Conservation (phyloP, 2,113 vertebrate species). For the Circaetus gallicus region DNA sequence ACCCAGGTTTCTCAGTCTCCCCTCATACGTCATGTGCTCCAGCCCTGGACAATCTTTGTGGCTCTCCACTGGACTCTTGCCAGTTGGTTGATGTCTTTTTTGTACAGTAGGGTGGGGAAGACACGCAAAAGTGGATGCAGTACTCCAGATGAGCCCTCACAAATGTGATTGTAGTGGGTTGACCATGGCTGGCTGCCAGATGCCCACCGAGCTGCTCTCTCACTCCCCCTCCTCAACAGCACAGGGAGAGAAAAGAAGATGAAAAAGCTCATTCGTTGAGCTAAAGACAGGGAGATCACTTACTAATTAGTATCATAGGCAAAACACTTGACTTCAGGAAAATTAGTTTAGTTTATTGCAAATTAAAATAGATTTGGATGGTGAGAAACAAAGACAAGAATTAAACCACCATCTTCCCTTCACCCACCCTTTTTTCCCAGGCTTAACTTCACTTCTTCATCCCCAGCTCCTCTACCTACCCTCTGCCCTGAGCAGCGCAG, state of each 20-base stretch:
- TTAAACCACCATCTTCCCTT: neutral
- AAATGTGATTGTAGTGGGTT: neutral
- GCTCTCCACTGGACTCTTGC: neutral
- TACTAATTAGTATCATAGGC: neutral
- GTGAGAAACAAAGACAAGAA: neutral
- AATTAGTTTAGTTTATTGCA: neutral
- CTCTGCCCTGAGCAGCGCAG: neutral
- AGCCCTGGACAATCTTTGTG: neutral
- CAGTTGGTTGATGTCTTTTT: neutral
- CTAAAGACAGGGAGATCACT: neutral
- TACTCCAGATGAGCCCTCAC: neutral
- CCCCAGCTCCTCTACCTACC: neutral
- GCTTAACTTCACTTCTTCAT: neutral
- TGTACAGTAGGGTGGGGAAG: neutral
- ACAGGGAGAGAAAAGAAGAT: neutral
- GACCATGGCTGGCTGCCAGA: neutral
- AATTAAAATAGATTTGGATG: neutral
- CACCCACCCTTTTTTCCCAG: neutral
- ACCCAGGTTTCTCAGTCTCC: neutral
- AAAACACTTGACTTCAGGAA: neutral
- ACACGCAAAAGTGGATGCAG: neutral
- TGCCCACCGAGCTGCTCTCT: neutral
- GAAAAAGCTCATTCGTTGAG: neutral
- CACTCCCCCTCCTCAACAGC: neutral
- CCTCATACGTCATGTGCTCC: too few species aligned